Conservation (phyloP, 2,888 invertebrate species). For the Ochlodes sylvanus region DNA sequence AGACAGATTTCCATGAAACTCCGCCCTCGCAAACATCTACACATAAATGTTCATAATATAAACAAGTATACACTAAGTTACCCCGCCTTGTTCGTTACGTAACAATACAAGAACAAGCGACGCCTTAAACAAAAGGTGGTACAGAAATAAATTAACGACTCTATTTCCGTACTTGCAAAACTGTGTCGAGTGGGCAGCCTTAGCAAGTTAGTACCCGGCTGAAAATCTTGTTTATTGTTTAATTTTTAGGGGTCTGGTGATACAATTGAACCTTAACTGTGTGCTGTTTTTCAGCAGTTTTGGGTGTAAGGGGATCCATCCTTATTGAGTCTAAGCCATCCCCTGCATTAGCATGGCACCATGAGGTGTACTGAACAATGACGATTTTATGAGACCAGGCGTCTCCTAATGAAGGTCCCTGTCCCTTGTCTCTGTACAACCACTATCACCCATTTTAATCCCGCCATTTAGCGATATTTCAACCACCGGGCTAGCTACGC, state of each 20-base stretch:
- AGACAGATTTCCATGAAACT: not conserved
- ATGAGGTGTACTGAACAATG: too few species aligned
- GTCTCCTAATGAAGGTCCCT: too few species aligned
- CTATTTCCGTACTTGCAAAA: conserved; percentile 29
- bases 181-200: conserved; percentile 31
- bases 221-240: conserved; percentile 17
- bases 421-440: too few species aligned
- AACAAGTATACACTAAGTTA: conserved; percentile 5
- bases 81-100: conserved; percentile 17
- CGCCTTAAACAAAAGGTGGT: conserved; percentile 36
- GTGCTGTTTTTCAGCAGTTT: too few species aligned
- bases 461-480: too few species aligned
- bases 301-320: too few species aligned
- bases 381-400: too few species aligned
- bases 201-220: conserved; percentile 18
- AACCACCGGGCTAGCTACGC: too few species aligned
- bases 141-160: conserved; percentile 34
- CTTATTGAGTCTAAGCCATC: too few species aligned
- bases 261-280: not conserved
- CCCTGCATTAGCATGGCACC: too few species aligned
- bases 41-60: not conserved
- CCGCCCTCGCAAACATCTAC: not conserved
- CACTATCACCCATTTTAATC: too few species aligned
- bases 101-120: conserved; percentile 29
- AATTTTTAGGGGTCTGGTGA: not conserved